These are phyloP conservation scores for Tachystola acroxantha DNA, from an alignment of 2,888 invertebrate species.

Conservation along the genomic window DNA sequence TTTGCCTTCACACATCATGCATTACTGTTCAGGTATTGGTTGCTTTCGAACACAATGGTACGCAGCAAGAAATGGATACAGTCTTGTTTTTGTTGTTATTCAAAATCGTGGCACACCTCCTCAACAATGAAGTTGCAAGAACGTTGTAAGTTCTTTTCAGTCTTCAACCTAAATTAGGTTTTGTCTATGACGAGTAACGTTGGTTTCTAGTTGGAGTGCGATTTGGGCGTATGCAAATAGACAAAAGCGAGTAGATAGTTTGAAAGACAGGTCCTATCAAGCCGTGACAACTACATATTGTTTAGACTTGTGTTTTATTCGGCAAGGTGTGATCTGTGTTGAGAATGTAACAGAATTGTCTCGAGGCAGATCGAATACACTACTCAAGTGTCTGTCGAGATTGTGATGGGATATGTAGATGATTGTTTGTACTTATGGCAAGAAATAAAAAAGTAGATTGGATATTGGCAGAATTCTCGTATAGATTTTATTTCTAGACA, in stretches of 20 bases:
- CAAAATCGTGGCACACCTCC: slow-evolving; percentile 20
- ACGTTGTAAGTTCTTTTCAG: slow-evolving; percentile 18
- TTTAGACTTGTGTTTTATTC: slow-evolving; percentile 64
- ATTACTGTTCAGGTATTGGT: slow-evolving; percentile 11
- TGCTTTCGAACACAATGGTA: background rate
- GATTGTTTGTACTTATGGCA: slow-evolving; percentile 22
- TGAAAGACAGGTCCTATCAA: slow-evolving; percentile 75
- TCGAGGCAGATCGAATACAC: slow-evolving; percentile 46
- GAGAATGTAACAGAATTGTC: slow-evolving; percentile 52
- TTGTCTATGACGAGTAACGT: background rate
- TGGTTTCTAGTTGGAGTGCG: background rate
- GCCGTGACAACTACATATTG: slow-evolving; percentile 74
- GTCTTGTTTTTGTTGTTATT: slow-evolving; percentile 10
- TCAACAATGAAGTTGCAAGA: slow-evolving; percentile 13
- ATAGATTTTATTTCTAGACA: too few species aligned
- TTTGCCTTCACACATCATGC: slow-evolving; percentile 5
- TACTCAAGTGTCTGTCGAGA: slow-evolving; percentile 31
- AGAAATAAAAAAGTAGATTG: too few species aligned
- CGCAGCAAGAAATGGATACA: slow-evolving; percentile 22
- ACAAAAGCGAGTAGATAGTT: slow-evolving; percentile 44
- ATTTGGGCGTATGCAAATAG: slow-evolving; percentile 6
- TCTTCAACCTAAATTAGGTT: background rate
- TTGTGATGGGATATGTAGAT: slow-evolving; percentile 23
- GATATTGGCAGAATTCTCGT: too few species aligned
- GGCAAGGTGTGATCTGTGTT: slow-evolving; percentile 59